Evolutionary conservation across 2,797 vertebrate species (phyloP), one percentile per base, ranked within the genome.

Genomic region (Momotus momota): DNA sequence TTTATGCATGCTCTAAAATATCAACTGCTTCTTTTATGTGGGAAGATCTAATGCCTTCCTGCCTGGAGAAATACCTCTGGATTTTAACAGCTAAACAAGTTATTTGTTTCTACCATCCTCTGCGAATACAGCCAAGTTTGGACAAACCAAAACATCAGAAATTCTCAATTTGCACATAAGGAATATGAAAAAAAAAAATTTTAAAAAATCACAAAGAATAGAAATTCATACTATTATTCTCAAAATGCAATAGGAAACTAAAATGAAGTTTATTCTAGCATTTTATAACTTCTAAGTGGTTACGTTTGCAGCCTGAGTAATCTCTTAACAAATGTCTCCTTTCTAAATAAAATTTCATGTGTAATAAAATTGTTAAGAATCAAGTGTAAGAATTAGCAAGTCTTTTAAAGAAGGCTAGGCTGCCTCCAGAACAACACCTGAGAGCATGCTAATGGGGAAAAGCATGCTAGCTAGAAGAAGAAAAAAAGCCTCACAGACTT

Each of bases 21-120:
- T 7, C 73, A 72, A 4, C 61, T 31, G 3, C 20, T 73, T 9
- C 85, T 58, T 27, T 2, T 14, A 75, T 4, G 20, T 31, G 46
- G 40, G 62, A 96, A 80, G 83, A 88, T 21, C n/a, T 86, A 77
- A 70, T n/a, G 20, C 35, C 19, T 70, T 79, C 58, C 73, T 80
- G 38, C 70, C 61, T 61, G 52, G n/a, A 91, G 48, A 78, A 91
- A 79, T 6, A 84, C 13, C 77, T 84, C 21, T 70, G 51, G 21
- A 81, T 92, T 79, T 81, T 52, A 81, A 45, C 7, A 51, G 38
- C 20, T 45, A 25, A 71, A 35, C 49, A 77, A 45, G 9, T 6
- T 64, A n/a, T 25, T 27, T 61, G 31, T 45, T 40, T 25, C 57
- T 54, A 27, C 16, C 10, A 66, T 21, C 9, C 49, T 31, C 61